A percentile compares a stretch with the other conserved stretches of the same genome.
Evolutionary conservation across 1,140 invertebrate genomes (phyloP).

Genomic region (Drosophila melanogaster): DNA sequence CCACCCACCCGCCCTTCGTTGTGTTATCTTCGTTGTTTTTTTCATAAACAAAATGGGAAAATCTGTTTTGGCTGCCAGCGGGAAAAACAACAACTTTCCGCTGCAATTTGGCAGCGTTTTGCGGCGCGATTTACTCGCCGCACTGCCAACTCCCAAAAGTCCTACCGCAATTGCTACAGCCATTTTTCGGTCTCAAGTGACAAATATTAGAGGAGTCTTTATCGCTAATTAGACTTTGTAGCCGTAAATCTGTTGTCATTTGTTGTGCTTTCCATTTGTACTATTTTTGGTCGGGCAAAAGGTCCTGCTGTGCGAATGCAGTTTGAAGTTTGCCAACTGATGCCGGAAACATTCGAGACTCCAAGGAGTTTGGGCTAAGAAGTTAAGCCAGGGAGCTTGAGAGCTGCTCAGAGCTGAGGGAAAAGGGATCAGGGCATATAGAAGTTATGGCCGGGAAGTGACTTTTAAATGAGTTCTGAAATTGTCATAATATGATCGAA

Average conservation of each 20-base stretch:
- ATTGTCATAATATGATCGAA: constrained; percentile 22
- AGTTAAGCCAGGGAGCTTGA: constrained; percentile 21
- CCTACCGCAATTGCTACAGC: constrained; percentile 42
- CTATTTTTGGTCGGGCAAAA: not conserved
- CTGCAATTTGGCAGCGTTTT: constrained; percentile 80
- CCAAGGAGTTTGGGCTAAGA: constrained; percentile 53
- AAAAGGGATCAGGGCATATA: constrained; percentile 15
- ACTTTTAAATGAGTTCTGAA: constrained; percentile 34
- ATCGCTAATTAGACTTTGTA: constrained; percentile 82
- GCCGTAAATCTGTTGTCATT: constrained; percentile 81
- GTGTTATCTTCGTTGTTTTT: constrained; percentile 58
- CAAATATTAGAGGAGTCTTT: constrained; percentile 83
- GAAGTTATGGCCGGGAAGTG: constrained; percentile 28
- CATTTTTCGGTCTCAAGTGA: constrained; percentile 80
- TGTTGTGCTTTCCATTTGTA: constrained; percentile 42
- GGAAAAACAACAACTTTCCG: constrained; percentile 57
- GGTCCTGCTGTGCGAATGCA: constrained; percentile 62
- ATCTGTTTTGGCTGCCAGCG: constrained; percentile 75
- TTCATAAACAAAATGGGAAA: constrained; percentile 79
- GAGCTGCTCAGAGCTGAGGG: not conserved
- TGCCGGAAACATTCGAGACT: constrained; percentile 72
- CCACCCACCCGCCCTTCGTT: not conserved
- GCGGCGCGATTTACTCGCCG: constrained; percentile 12
- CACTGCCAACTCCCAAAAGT: constrained; percentile 29
- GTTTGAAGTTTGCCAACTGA: constrained; percentile 73